phyloP scores from a whole-genome alignment of 2,888 invertebrate genomes.

The Limnephilus lunatus region DNA sequence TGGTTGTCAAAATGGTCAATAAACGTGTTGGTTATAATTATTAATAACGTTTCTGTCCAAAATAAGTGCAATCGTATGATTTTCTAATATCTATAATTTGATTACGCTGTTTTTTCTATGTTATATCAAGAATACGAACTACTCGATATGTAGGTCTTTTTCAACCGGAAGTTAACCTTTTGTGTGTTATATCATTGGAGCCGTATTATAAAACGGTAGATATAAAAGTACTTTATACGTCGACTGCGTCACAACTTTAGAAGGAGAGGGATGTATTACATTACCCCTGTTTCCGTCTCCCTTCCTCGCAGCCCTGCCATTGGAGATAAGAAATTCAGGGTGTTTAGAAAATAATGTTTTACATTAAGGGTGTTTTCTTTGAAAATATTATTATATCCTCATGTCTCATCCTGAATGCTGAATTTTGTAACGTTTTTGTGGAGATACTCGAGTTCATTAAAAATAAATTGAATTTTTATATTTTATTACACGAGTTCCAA shows the following conservation, averaged over 20 bases:
- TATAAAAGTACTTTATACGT: conserved; percentile 25
- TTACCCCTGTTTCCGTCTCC: neutral
- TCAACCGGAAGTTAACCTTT: neutral
- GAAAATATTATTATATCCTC: conserved; percentile 5
- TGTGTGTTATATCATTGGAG: neutral
- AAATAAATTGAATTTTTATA: neutral
- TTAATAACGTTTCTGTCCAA: no score
- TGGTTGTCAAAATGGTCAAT: no score
- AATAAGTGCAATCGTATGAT: no score
- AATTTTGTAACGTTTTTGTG: neutral
- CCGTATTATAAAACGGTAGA: conserved; percentile 25
- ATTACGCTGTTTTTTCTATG: no score
- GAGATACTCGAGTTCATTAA: neutral
- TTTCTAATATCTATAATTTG: no score
- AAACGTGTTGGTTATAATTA: no score
- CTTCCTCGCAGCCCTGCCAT: conserved; percentile 25
- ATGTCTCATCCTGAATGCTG: neutral
- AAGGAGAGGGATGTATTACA: conserved; percentile 4
- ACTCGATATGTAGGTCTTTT: neutral
- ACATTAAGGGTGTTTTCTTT: conserved; percentile 18
- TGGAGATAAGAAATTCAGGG: conserved; percentile 29
- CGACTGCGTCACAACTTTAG: conserved; percentile 24
- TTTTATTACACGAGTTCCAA: neutral
- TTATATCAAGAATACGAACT: no score
- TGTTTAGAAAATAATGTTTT: conserved; percentile 24